These are phyloP conservation scores for Atethmia centrago DNA, from an alignment of 2,888 invertebrate genomes.

Conservation along the genomic window DNA sequence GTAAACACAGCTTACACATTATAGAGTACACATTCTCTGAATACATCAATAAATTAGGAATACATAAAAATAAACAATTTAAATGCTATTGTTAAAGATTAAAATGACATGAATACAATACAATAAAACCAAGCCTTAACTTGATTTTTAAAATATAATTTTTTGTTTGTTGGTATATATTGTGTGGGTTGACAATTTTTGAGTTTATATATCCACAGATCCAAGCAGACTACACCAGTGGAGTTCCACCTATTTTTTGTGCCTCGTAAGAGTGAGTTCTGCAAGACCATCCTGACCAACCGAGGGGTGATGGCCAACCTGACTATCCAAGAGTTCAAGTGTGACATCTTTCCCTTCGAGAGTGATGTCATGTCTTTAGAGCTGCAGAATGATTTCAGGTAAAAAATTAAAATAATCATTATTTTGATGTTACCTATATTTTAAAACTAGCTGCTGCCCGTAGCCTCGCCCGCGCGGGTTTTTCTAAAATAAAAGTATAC, in stretches of 20 bases:
- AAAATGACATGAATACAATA: neutral
- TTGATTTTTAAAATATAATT: neutral
- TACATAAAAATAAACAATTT: neutral
- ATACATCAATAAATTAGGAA: neutral
- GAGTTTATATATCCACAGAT: slow-evolving; percentile 65
- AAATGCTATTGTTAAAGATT: neutral
- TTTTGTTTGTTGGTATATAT: neutral
- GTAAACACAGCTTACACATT: neutral
- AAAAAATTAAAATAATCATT: neutral
- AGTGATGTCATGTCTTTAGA: slow-evolving; percentile 98
- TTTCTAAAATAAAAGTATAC: too few relatives aligned
- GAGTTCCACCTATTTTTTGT: slow-evolving; percentile 97
- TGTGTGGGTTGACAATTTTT: neutral
- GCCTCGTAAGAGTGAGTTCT: slow-evolving; percentile 96
- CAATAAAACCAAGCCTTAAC: neutral
- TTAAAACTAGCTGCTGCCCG: too few relatives aligned
- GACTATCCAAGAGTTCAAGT: slow-evolving; percentile 95
- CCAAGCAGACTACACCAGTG: slow-evolving; percentile 85
- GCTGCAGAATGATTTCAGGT: slow-evolving; percentile 94
- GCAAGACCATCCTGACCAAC: slow-evolving; percentile 96
- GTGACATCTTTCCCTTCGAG: slow-evolving; percentile 97
- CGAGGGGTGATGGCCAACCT: slow-evolving; percentile 95
- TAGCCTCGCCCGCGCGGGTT: too few relatives aligned
- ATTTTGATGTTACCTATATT: too few relatives aligned
- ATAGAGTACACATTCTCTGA: neutral